Evolutionary conservation across 2,113 vertebrate genomes (phyloP), one percentile per base, ranked within the genome.

Genomic region (Numida meleagris): DNA sequence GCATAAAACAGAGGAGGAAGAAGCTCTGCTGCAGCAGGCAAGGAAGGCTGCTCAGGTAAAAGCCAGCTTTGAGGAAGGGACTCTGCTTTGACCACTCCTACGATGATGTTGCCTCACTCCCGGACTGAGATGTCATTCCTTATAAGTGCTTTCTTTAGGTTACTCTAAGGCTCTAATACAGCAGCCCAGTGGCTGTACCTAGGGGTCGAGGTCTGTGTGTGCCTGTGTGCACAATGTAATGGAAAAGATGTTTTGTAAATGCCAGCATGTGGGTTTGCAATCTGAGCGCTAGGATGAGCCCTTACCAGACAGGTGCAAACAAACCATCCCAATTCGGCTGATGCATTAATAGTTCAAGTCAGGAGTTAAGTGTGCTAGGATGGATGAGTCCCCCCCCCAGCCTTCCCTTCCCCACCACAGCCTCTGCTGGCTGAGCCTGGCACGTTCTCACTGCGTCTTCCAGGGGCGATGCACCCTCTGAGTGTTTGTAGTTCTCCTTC

Each of bases 81-180:
- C 14, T 4, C 4, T 1, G 5, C 59, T 62, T 73, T 4, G 17
- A 16, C 45, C 16, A 0, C 16, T 62, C 43, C 55, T 53, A 14
- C 4, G 14, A 3, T 21, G 3, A 3, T 6, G 6, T 38, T 62
- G 24, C 61, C 61, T 17, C 36, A 12, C 24, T 40, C 36, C 61
- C 24, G 27, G 23, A 16, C 34, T 7, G 24, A 62, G 36, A 62
- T 34, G 24, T 62, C 36, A 27, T 40, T 27, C 61, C 59, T 38
- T 27, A 4, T 38, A 38, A 38, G 36, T 18, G 61, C 36, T 62
- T 62, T 62, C 59, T 38, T 24, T 27, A 25, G 34, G 34, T 62
- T 62, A 25, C 34, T 62, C 27, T 25, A 40, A 27, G 36, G 36
- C 10, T 40, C 10, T 29, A 27, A 40, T 38, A 38, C 8, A 38